phyloP scores from a whole-genome alignment of 2,888 invertebrate genomes.

The Hypercompe scribonia region DNA sequence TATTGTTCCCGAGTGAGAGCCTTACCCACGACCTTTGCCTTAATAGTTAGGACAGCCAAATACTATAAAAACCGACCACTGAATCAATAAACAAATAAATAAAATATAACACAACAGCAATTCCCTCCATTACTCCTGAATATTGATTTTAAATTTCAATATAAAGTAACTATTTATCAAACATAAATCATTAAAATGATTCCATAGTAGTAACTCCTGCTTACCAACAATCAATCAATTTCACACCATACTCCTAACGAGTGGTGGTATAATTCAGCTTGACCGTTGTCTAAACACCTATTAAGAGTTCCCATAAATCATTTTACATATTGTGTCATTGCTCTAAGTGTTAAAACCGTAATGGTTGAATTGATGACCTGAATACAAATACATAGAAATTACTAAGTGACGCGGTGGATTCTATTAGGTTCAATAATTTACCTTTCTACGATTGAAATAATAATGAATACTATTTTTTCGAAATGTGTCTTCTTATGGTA shows the following conservation, averaged over 20 bases:
- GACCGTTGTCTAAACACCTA: not conserved
- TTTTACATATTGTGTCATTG: conserved; percentile 26
- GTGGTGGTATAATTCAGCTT: not conserved
- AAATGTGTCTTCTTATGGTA: not conserved
- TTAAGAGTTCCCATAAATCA: conserved; percentile 22
- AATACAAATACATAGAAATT: conserved; percentile 9
- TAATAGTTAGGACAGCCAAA: too few species aligned
- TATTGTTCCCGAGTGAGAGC: too few species aligned
- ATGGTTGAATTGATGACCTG: conserved; percentile 29
- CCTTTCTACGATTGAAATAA: not conserved
- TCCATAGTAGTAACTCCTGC: not conserved
- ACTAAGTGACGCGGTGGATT: not conserved
- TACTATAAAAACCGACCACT: too few species aligned
- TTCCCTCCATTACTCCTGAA: not conserved
- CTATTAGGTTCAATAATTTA: not conserved
- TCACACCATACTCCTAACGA: not conserved
- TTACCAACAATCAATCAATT: not conserved
- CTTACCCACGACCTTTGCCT: too few species aligned
- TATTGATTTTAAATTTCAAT: not conserved
- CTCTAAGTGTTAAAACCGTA: conserved; percentile 24
- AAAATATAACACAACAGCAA: not conserved
- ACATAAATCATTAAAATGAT: not conserved
- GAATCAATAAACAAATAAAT: not conserved
- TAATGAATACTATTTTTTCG: too few species aligned
- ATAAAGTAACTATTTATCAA: not conserved